Conservation (phyloP, 2,113 vertebrate species). For the Clarias gariepinus region DNA sequence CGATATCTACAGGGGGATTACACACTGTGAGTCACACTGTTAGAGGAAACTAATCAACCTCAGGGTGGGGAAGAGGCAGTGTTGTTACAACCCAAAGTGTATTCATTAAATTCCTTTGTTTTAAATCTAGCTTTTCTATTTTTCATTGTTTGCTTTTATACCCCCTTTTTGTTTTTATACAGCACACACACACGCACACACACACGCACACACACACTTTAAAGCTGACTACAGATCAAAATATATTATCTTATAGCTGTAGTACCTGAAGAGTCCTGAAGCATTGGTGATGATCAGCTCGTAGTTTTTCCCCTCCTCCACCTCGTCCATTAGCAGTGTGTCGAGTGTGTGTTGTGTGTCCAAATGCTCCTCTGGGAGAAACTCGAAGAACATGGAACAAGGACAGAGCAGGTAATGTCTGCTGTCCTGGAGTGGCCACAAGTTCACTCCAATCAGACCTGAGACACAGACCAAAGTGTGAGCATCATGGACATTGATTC, state of each 20-base stretch:
- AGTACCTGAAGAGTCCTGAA: conserved; percentile 80
- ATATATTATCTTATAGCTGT: background rate
- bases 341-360: conserved; percentile 65
- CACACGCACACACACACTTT: background rate
- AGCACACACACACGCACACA: background rate
- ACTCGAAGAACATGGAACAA: conserved; percentile 85
- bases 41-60: background rate
- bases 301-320: conserved; percentile 77
- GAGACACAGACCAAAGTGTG: conserved; percentile 24
- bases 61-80: background rate
- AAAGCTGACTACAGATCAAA: background rate
- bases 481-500: background rate
- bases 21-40: background rate
- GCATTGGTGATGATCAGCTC: conserved; percentile 81
- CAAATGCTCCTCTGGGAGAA: conserved; percentile 73
- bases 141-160: no score
- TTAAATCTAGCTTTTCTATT: no score
- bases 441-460: conserved; percentile 86
- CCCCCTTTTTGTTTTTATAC: no score
- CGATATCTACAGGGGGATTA: conserved; percentile 71
- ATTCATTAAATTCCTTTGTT: background rate
- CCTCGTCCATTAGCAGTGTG: conserved; percentile 78
- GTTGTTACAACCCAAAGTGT: background rate
- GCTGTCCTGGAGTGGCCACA: conserved; percentile 75
- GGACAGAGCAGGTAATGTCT: conserved; percentile 83